A percentile compares a stretch with the other conserved stretches of the same genome.
Evolutionary conservation across 2,113 vertebrate genomes (phyloP).

Genomic region (Mormyrus lacerda): DNA sequence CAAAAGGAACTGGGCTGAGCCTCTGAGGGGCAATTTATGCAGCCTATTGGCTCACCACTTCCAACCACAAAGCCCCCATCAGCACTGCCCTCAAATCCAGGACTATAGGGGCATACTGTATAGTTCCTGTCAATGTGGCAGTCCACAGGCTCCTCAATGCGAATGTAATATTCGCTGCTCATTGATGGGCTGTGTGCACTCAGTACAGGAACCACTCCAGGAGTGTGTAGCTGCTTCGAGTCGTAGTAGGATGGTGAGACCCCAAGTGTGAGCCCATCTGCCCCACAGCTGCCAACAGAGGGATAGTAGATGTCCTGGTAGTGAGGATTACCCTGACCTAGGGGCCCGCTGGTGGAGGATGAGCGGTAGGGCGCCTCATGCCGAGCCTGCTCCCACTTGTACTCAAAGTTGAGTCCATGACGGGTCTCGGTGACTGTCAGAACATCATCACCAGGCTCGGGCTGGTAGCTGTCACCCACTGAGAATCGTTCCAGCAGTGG

Average conservation of each 20-base stretch:
- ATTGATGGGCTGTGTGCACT: constrained; percentile 84
- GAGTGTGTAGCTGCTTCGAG: constrained; percentile 62
- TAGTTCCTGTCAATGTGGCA: constrained; percentile 71
- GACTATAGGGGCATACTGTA: constrained; percentile 66
- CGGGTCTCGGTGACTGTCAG: constrained; percentile 94
- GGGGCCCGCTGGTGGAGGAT: constrained; percentile 43
- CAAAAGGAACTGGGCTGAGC: constrained; percentile 54
- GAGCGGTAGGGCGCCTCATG: constrained; percentile 52
- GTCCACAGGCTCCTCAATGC: constrained; percentile 77
- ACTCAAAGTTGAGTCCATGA: constrained; percentile 91
- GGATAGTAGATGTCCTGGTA: constrained; percentile 77
- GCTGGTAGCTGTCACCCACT: constrained; percentile 69
- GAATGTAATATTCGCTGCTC: constrained; percentile 86
- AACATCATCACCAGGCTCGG: constrained; percentile 78
- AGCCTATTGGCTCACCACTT: constrained; percentile 53
- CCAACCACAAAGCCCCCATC: constrained; percentile 56
- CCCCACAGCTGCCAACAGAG: constrained; percentile 53
- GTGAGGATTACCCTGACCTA: constrained; percentile 58
- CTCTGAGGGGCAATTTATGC: constrained; percentile 52
- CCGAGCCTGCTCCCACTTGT: constrained; percentile 85
- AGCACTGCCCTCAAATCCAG: constrained; percentile 55
- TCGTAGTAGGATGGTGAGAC: constrained; percentile 76
- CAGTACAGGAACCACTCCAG: constrained; percentile 78
- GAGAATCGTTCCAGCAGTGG: constrained; percentile 87
- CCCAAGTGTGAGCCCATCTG: constrained; percentile 59